A percentile compares a stretch with the other conserved stretches of the same genome.
Conservation (phyloP, 2,113 vertebrate species). For the Saiga tatarica region DNA sequence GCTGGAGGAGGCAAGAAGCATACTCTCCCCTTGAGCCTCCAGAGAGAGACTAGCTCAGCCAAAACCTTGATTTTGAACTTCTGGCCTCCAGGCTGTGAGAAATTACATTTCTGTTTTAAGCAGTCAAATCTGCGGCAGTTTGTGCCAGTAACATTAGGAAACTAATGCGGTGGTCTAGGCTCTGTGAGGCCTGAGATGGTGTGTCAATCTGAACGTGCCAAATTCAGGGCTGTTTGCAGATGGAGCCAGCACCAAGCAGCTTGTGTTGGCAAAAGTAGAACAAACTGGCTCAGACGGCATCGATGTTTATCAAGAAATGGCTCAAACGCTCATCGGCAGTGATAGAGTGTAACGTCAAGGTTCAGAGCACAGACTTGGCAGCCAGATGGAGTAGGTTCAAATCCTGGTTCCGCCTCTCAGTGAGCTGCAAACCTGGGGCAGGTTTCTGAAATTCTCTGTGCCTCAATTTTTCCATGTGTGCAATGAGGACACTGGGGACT, state of each 20-base stretch:
- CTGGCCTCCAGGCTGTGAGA: background rate
- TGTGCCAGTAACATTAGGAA: background rate
- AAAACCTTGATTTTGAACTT: background rate
- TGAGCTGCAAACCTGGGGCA: background rate
- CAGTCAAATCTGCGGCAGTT: background rate
- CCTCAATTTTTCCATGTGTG: slow-evolving; percentile 9
- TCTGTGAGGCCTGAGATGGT: background rate
- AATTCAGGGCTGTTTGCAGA: background rate
- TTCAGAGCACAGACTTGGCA: background rate
- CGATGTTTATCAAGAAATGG: background rate
- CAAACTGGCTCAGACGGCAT: background rate
- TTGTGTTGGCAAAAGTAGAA: background rate
- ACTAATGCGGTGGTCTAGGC: background rate
- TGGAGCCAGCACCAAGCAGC: background rate
- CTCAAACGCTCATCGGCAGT: background rate
- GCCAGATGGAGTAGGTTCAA: background rate
- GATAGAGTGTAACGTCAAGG: rapidly evolving
- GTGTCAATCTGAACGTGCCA: rapidly evolving
- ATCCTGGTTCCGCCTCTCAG: background rate
- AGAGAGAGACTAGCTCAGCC: background rate
- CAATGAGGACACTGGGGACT: background rate
- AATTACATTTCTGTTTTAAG: background rate
- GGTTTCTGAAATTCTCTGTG: background rate
- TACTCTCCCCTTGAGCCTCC: background rate
- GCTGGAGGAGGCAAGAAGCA: background rate